Evolutionary conservation across 2,113 vertebrate genomes (phyloP), one percentile per base, ranked within the genome.

Genomic region (Leptobrachium leishanense): DNA sequence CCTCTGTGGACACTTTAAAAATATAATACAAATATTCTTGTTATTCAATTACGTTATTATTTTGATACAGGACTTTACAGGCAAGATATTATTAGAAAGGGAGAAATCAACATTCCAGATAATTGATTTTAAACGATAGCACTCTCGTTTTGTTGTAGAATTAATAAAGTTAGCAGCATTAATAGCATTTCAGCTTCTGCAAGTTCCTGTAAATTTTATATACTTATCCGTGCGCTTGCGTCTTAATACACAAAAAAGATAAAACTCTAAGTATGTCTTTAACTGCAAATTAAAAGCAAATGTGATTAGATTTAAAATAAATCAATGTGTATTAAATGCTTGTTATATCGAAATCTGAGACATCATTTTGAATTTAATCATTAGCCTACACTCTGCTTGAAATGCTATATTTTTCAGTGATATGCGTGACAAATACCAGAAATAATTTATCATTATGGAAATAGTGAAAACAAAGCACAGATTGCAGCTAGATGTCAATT

Each of bases 201-300:
- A 55, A 62, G 44, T 31, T 72, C 50, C 71, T 72, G 71, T 70
- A 77, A 11, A 39, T 62, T 77, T 68, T 41, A 59, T 2, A 50
- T 46, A 64, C 62, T 69, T 59, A 13, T 54, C 13, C 13, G 54
- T 39, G 44, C 50, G 15, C 63, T 20, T 20, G 59, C 74, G 50
- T 66, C 43, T 66, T 53, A 65, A 76, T 68, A 76, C 41, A 20
- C 10, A 43, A 43, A 68, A 31, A 11, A 54, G 6, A 62, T 62
- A 62, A 5, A 31, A 1, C 6, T 57, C 5, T 69, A 44, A 57
- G 43, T 77, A 59, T 11, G 55, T 12, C 31, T 62, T 70, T 70
- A 46, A 40, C 54, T n/a, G 42, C 42, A n/a, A 70, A 70, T 13
- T 42, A 70, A 0, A 69, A 59, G 43, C 43, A 43, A 41, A 55